Evolutionary conservation across 2,797 vertebrate genomes (phyloP), one percentile per base, ranked within the genome.

Genomic region (Lithobates pipiens): DNA sequence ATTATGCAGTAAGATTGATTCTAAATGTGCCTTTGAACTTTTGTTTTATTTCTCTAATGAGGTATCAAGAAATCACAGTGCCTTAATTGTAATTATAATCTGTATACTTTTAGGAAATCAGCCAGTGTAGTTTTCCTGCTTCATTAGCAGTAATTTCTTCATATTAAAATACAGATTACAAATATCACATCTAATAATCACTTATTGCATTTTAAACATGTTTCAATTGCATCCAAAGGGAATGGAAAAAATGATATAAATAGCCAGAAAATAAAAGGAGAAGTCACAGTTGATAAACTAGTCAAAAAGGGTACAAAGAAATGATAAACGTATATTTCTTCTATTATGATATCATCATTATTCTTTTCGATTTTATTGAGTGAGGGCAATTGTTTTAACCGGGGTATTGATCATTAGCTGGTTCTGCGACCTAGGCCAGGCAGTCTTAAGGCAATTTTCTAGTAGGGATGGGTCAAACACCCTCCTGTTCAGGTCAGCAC

Each of bases 161-260:
- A 32, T 83, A 83, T 83, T 83, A 67, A 76, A 83, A 83, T 65
- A 68, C 21, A 71, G 77, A 70, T 80, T 71, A 71, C 27, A 71
- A 36, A 71, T 65, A 54, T 57, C 78, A 36, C 68, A 57, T 25
- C 44, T 71, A 71, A 69, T 71, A 80, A n/a, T 57, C 29, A 36
- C 50, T 79, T 69, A 68, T 57, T 71, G 44, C 29, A 80, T 71
- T 71, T 76, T 57, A 54, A 46, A 44, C 4, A 46, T 5, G 11
- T 15, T 74, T 74, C n/a, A 44, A 36, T 4, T 10, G 16, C 39
- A 74, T n/a, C 10, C 4, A 27, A n/a, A 74, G 10, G 42, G 42
- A 46, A 36, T 10, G 15, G 72, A 74, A 25, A 39, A 10, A 2
- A 72, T 72, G 5, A 39, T 72, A 16, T 6, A 42, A 72, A 42